Percentiles rank a stretch among this genome's conserved stretches.
phyloP scores from a whole-genome alignment of 2,888 invertebrate species.

The Pheosia gnoma region DNA sequence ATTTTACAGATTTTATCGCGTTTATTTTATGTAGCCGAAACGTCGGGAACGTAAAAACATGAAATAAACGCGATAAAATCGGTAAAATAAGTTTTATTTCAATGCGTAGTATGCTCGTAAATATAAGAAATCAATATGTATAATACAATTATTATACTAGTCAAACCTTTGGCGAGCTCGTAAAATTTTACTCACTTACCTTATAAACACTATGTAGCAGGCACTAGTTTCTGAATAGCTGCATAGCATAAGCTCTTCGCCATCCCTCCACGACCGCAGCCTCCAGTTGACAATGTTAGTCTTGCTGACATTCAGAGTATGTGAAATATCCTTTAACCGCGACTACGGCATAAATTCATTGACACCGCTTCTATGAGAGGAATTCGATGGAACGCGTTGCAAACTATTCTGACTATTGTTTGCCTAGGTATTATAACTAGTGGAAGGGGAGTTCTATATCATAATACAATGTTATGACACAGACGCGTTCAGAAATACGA shows the following conservation, averaged over 20 bases:
- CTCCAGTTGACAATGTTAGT: slow-evolving; percentile 60
- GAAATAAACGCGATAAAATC: too few relatives aligned
- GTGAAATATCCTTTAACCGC: slow-evolving; percentile 62
- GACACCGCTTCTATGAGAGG: slow-evolving; percentile 54
- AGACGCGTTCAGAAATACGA: too few relatives aligned
- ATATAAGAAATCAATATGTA: too few relatives aligned
- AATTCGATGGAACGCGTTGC: slow-evolving; percentile 35
- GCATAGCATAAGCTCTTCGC: slow-evolving; percentile 50
- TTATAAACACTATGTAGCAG: slow-evolving; percentile 36
- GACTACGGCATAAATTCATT: slow-evolving; percentile 62
- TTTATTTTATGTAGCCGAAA: too few relatives aligned
- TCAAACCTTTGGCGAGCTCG: slow-evolving; percentile 9
- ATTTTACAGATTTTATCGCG: too few relatives aligned
- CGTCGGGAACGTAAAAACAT: too few relatives aligned
- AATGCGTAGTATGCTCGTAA: too few relatives aligned
- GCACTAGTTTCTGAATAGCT: slow-evolving; percentile 57
- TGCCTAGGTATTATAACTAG: background rate
- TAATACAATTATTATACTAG: too few relatives aligned
- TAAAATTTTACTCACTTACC: slow-evolving; percentile 12
- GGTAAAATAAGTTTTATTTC: too few relatives aligned
- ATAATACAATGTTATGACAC: too few relatives aligned
- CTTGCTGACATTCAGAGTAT: slow-evolving; percentile 66
- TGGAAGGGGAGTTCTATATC: too few relatives aligned
- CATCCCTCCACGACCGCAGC: slow-evolving; percentile 56
- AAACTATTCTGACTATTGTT: slow-evolving; percentile 21